A percentile compares a stretch with the other conserved stretches of the same genome.
These are phyloP conservation scores for Epizoanthus fatuus DNA, from an alignment of 92 coral and sea anemone species.

Conservation along the genomic window DNA sequence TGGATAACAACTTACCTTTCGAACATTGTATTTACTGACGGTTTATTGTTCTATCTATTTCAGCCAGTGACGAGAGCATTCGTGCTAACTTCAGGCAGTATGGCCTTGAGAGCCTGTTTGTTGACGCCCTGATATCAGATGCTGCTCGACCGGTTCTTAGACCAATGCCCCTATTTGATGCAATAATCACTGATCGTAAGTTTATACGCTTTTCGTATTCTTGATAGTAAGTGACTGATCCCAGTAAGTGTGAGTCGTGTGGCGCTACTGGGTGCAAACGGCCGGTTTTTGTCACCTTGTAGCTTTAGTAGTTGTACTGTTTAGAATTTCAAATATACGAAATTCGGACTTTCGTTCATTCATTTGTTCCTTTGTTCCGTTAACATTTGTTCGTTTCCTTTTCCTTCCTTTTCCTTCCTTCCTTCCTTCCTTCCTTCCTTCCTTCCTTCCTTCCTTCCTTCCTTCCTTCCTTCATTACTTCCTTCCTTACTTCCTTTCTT, in stretches of 20 bases:
- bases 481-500: too few relatives aligned
- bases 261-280: not conserved
- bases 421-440: not conserved
- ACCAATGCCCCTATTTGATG: slow-evolving; percentile 89
- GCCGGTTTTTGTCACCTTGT: too few relatives aligned
- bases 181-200: slow-evolving; percentile 98
- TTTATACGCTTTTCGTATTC: slow-evolving; percentile 1
- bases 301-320: too few relatives aligned
- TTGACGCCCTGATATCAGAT: slow-evolving; percentile 91
- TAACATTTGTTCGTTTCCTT: too few relatives aligned
- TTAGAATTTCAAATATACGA: too few relatives aligned
- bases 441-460: too few relatives aligned
- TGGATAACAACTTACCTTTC: not conserved
- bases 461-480: too few relatives aligned
- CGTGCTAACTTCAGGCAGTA: slow-evolving; percentile 87
- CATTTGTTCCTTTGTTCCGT: too few relatives aligned
- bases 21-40: too few relatives aligned
- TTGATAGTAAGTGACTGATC: not conserved
- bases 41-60: not conserved
- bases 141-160: slow-evolving; percentile 86
- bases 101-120: slow-evolving; percentile 75
- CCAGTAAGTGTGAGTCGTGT: not conserved
- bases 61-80: slow-evolving; percentile 88
- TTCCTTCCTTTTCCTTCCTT: not conserved
- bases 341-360: too few relatives aligned